Base-by-base conservation (phyloP, 2,797 vertebrate species). In the Hydrocynus forskahlii region DNA sequence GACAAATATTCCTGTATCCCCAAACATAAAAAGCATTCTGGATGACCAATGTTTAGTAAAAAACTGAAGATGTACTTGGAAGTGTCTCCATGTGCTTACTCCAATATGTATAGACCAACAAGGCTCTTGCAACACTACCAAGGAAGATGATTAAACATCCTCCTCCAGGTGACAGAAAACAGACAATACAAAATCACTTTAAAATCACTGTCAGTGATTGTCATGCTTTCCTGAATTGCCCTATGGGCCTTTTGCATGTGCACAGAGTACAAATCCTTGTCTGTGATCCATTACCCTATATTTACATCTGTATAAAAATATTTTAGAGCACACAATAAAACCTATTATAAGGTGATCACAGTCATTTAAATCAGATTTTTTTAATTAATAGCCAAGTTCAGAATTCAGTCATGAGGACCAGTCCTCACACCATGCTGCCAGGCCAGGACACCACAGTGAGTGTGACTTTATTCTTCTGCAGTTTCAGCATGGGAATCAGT, bases 371-470 rank as follows among this genome's bases (percentile, higher is more conserved):
- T 70, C 23, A 23, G 68, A 13, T 13, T 23, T 25, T 45, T 13
- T 50, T 17, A 21, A 16, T 9, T 38, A 67, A 10, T 17, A 45
- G 38, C 25, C 12, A 25, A 16, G 62, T 48, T 35, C 45, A 71
- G 10, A 23, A n/a, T 4, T 19, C 3, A 45, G 13, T 9, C 17
- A 40, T 25, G 50, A 25, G 29, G 45, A 29, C 19, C n/a, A 57
- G 59, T 52, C 21, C 76, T 87, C 94, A 98, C 83, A 97, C 93
- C 0, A 96, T 91, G 84, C 96, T 97, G 5, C 97, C 97, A 0
- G 97, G 97, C 97, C 97, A 97, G 6, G 96, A 98, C 83, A 98
- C 97, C 83, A 97, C 96, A 0, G 97, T 97, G 43, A 98, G 92
- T 0, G 95, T 96, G 81, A 97, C 96, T 91, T 91, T 96, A 86